Percentiles rank a stretch among this genome's conserved stretches.
These are phyloP conservation scores for Antechinus flavipes DNA, from an alignment of 2,113 vertebrate genomes.

Conservation along the genomic window DNA sequence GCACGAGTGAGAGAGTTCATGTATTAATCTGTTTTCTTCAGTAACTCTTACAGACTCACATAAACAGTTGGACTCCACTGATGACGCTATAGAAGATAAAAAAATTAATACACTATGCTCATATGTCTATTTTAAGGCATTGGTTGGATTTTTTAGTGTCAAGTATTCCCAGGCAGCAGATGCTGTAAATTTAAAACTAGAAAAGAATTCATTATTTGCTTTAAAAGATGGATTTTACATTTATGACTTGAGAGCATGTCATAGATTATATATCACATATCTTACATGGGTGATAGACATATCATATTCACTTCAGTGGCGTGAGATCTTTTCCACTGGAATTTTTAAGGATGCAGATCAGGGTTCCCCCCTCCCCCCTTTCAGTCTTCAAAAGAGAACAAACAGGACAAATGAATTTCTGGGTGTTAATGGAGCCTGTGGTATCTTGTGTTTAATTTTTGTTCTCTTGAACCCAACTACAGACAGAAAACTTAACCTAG, in stretches of 20 bases:
- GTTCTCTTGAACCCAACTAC: background rate
- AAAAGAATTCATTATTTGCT: conserved; percentile 66
- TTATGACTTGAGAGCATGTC: conserved; percentile 66
- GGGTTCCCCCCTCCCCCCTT: conserved; percentile 50
- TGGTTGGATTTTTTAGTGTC: conserved; percentile 70
- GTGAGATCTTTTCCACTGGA: conserved; percentile 60
- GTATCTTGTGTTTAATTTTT: background rate
- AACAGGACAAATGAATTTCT: conserved; percentile 39
- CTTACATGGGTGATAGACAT: conserved; percentile 56
- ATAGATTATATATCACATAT: conserved; percentile 70
- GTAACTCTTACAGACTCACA: conserved; percentile 16
- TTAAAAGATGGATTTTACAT: conserved; percentile 69
- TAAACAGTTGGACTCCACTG: conserved; percentile 51
- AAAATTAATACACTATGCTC: conserved; percentile 6
- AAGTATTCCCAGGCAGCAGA: conserved; percentile 70
- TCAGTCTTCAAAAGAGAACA: conserved; percentile 68
- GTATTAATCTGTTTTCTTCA: conserved; percentile 34
- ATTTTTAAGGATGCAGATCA: conserved; percentile 67
- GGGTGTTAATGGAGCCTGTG: conserved; percentile 21
- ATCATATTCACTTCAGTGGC: conserved; percentile 68
- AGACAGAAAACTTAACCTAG: conserved; percentile 40
- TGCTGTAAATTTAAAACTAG: conserved; percentile 75
- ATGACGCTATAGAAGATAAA: conserved; percentile 27
- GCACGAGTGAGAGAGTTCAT: background rate
- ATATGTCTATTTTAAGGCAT: conserved; percentile 45